Evolutionary conservation across 2,888 invertebrate species (phyloP).

Genomic region (Trichopoda pennipes): DNA sequence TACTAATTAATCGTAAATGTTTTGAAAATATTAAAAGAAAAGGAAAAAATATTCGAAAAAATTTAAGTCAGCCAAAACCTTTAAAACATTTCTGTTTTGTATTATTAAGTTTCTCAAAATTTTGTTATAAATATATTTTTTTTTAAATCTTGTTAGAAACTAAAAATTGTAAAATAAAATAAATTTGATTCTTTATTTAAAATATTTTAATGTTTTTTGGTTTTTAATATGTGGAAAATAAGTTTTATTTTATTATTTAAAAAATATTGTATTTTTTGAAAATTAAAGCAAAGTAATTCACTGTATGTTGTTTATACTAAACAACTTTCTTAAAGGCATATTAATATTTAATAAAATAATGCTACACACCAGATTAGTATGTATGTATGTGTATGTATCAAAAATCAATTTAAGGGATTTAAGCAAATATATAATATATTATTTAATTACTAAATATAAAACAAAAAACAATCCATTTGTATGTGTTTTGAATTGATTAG

Average conservation of each 20-base stretch:
- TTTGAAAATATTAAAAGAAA: constrained; percentile 15
- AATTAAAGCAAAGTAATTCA: constrained; percentile 21
- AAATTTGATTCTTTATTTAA: constrained; percentile 27
- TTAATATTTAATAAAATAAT: constrained; percentile 41
- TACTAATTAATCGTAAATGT: constrained; percentile 40
- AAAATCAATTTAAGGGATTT: constrained; percentile 29
- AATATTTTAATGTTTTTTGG: constrained; percentile 2
- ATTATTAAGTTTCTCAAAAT: constrained; percentile 10
- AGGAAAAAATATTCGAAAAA: constrained; percentile 15
- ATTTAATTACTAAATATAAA: constrained; percentile 41
- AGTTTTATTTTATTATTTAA: no score
- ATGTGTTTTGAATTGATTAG: constrained; percentile 19
- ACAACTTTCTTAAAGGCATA: constrained; percentile 31
- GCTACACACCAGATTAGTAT: constrained; percentile 14
- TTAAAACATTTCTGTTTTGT: constrained; percentile 14
- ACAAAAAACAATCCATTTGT: not conserved
- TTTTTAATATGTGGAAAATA: not conserved
- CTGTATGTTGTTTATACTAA: constrained; percentile 60
- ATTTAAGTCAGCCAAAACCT: constrained; percentile 36
- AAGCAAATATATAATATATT: constrained; percentile 37
- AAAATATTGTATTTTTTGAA: not conserved
- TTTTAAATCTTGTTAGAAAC: not conserved
- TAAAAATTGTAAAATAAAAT: constrained; percentile 10
- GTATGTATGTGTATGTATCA: constrained; percentile 34
- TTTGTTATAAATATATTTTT: constrained; percentile 12